Evolutionary conservation across 2,888 invertebrate species (phyloP).

Genomic region (Phengaris arion): DNA sequence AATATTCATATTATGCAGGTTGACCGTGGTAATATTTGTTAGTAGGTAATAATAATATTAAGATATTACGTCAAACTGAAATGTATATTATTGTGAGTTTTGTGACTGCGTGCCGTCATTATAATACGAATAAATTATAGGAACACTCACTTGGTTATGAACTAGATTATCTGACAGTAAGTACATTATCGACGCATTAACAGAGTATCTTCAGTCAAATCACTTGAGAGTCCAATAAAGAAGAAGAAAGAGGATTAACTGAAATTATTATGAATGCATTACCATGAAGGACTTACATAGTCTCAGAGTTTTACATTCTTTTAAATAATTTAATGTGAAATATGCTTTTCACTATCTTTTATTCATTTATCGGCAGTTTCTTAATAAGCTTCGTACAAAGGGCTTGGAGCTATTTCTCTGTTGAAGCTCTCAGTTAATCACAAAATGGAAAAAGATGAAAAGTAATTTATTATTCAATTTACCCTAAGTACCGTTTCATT

Average conservation of each 20-base stretch:
- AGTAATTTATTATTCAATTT: conserved; percentile 24
- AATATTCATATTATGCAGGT: too few species aligned
- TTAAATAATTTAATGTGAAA: conserved; percentile 11
- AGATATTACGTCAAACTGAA: too few species aligned
- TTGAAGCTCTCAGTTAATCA: conserved; percentile 17
- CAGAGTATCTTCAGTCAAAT: not conserved
- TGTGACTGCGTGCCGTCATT: too few species aligned
- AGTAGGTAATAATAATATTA: too few species aligned
- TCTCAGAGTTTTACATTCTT: not conserved
- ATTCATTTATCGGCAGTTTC: conserved; percentile 10
- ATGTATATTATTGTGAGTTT: too few species aligned
- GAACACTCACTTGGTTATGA: too few species aligned
- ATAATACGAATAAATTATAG: too few species aligned
- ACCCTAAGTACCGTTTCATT: conserved; percentile 19
- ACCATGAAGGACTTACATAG: not conserved
- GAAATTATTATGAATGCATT: not conserved
- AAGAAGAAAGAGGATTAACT: not conserved
- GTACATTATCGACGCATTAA: too few species aligned
- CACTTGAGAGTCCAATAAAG: not conserved
- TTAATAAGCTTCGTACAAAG: conserved; percentile 21
- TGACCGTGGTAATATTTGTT: too few species aligned
- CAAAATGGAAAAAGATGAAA: conserved; percentile 17
- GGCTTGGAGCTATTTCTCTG: conserved; percentile 16
- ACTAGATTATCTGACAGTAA: too few species aligned
- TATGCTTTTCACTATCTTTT: conserved; percentile 7